phyloP scores from a whole-genome alignment of 1,140 invertebrate species.

The Halesus radiatus region DNA sequence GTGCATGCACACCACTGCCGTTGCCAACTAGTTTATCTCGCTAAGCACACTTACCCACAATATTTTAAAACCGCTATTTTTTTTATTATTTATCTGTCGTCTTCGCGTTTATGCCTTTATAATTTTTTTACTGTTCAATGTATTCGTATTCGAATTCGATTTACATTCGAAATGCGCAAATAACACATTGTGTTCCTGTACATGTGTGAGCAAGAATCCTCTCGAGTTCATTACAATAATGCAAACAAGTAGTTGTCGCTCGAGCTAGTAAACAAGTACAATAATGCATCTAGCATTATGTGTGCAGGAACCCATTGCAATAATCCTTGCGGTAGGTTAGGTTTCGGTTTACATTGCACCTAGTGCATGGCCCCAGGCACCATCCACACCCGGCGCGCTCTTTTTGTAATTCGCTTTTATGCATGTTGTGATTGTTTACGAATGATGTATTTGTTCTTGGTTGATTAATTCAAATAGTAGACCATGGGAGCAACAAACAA shows the following conservation, averaged over 20 bases:
- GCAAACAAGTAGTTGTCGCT: conserved; percentile 1
- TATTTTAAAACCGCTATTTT: too few relatives aligned
- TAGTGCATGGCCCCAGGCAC: too few relatives aligned
- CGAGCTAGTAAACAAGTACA: neutral
- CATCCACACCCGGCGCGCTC: too few relatives aligned
- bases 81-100: too few relatives aligned
- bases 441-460: too few relatives aligned
- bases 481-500: too few relatives aligned
- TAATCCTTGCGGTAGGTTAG: conserved; percentile 48
- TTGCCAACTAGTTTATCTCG: too few relatives aligned
- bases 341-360: neutral
- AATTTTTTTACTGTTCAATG: neutral
- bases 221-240: conserved; percentile 19
- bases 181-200: conserved; percentile 25
- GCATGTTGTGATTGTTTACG: too few relatives aligned
- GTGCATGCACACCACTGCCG: too few relatives aligned
- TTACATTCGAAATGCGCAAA: conserved; percentile 19
- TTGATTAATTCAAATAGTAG: too few relatives aligned
- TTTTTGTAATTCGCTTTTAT: too few relatives aligned
- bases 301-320: conserved; percentile 21
- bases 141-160: neutral
- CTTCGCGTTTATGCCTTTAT: neutral
- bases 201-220: conserved; percentile 2
- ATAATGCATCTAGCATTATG: conserved; percentile 4
- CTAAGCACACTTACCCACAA: too few relatives aligned